These are phyloP conservation scores for Stictocephala bisonia DNA, from an alignment of 2,888 invertebrate genomes.

Conservation along the genomic window DNA sequence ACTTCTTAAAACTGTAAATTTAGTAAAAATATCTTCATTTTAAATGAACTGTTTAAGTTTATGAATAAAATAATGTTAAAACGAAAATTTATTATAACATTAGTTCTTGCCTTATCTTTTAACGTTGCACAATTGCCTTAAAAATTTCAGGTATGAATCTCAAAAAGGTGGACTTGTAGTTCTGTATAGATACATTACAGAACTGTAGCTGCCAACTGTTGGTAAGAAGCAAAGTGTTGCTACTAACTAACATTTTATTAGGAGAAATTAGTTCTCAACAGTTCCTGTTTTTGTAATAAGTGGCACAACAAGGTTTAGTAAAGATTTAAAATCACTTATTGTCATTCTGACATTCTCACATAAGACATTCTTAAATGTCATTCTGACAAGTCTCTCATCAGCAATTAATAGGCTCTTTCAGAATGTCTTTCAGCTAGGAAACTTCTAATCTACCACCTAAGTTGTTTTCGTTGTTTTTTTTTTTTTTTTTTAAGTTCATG, in stretches of 20 bases:
- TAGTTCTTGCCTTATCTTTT: not conserved
- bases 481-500: no score
- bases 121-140: not conserved
- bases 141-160: constrained; percentile 1
- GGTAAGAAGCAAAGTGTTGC: not conserved
- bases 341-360: no score
- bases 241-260: not conserved
- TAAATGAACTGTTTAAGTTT: not conserved
- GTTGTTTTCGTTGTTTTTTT: no score
- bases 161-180: not conserved
- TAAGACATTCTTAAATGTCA: no score
- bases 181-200: not conserved
- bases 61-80: not conserved
- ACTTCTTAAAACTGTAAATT: not conserved
- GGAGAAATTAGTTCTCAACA: constrained; percentile 3
- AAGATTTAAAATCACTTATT: not conserved
- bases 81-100: not conserved
- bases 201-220: not conserved
- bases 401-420: no score
- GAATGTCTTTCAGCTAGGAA: no score
- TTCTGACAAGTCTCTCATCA: no score
- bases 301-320: not conserved
- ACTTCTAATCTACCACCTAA: no score
- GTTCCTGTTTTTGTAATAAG: not conserved
- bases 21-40: not conserved